Conservation (phyloP, 2,113 vertebrate genomes). For the Cynoglossus semilaevis region DNA sequence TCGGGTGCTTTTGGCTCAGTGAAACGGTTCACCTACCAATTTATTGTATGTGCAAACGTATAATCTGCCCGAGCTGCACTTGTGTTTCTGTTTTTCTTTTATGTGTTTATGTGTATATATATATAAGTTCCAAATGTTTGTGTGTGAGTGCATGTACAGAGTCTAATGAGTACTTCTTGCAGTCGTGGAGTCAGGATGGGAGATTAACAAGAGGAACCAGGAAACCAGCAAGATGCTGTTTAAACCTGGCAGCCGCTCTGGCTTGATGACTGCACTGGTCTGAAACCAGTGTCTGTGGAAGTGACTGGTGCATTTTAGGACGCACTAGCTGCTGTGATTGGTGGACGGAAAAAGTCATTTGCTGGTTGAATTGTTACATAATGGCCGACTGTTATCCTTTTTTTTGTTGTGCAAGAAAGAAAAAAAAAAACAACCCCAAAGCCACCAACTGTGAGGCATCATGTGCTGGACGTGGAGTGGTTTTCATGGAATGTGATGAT, state of each 20-base stretch:
- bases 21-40: conserved; percentile 28
- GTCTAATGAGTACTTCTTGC: conserved; percentile 25
- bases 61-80: conserved; percentile 5
- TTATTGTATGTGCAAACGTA: conserved; percentile 29
- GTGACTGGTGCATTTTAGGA: conserved; percentile 6
- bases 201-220: conserved; percentile 13
- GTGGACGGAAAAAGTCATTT: conserved; percentile 42
- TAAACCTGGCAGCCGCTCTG: neutral
- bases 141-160: neutral
- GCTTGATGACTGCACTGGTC: conserved; percentile 23
- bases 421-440: conserved; percentile 4
- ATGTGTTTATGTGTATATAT: neutral
- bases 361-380: conserved; percentile 36
- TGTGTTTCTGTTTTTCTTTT: conserved; percentile 34
- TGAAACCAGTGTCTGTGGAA: neutral
- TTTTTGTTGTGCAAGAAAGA: too few species aligned
- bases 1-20: conserved; percentile 34
- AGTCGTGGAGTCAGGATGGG: neutral
- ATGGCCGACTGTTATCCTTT: conserved; percentile 25
- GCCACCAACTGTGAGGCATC: conserved; percentile 9
- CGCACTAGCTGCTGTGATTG: conserved; percentile 7
- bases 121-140: conserved; percentile 11
- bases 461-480: conserved; percentile 14
- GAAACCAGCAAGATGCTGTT: neutral
- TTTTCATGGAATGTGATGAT: conserved; percentile 1